Evolutionary conservation across 92 coral and sea anemone species (phyloP), one percentile per base, ranked within the genome.

Genomic region (Zoanthus gigantus): DNA sequence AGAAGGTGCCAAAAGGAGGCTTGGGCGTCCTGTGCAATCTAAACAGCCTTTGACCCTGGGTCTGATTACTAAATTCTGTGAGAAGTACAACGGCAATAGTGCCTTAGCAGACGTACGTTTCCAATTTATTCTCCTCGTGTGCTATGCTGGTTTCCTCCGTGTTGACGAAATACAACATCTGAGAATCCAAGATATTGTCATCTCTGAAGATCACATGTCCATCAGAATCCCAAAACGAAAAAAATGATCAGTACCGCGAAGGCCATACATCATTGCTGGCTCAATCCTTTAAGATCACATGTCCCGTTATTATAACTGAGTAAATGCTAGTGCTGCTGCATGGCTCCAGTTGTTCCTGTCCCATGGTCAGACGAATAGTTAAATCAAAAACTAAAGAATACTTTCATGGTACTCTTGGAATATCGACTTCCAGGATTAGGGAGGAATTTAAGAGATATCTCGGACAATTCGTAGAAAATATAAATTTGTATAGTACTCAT

Each of bases 51-150:
- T 90, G 5, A 15, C 88, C 18, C 18, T 80, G 13, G 85, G 65
- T 13, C 44, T 66, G 7, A 69, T 91, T 9, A 37, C 48, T 46
- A 52, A 71, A 53, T 44, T 89, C 23, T 73, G 78, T 9, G 79
- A 53, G 50, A 72, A 53, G 78, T 92, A 89, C 85, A 18, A 61
- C 72, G 54, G 58, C 11, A 87, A 71, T 68, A 50, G 16, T 65
- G 50, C 73, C 12, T 84, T 91, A 14, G 88, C 94, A 3, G 83
- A 15, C 47, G 34, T 92, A 56, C 88, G 92, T 69, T 91, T 88
- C 45, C 67, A 88, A 11, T 91, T 88, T 60, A 83, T 88, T 63
- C 80, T 88, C 8, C 77, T 91, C 18, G 86, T 77, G 11, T 86
- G 94, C 23, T 23, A 23, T 23, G 23, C 23, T 23, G 23, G 23